Evolutionary conservation across 2,888 invertebrate species (phyloP).

Genomic region (Drosophila meridionalis): DNA sequence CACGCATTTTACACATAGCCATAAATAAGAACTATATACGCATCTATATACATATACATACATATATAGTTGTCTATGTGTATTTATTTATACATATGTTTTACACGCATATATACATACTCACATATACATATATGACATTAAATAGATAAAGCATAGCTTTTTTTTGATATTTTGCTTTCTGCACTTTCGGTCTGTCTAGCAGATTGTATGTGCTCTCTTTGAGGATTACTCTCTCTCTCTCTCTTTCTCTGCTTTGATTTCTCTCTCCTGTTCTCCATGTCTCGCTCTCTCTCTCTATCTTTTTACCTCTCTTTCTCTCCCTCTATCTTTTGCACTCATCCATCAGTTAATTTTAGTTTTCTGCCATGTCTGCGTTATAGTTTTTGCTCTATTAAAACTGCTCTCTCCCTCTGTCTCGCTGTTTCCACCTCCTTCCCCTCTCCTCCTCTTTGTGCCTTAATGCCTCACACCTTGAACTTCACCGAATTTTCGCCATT

Average conservation of each 20-base stretch:
- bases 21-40: background rate
- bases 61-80: background rate
- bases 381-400: slow-evolving; percentile 33
- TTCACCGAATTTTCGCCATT: slow-evolving; percentile 82
- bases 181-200: slow-evolving; percentile 27
- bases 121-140: background rate
- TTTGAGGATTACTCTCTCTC: background rate
- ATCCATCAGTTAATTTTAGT: slow-evolving; percentile 49
- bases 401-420: slow-evolving; percentile 5
- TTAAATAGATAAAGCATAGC: slow-evolving; percentile 20
- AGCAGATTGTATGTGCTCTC: slow-evolving; percentile 33
- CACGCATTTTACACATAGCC: slow-evolving; percentile 42
- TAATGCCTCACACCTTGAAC: slow-evolving; percentile 82
- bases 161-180: slow-evolving; percentile 26
- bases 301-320: background rate
- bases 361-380: slow-evolving; percentile 17
- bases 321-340: background rate
- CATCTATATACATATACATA: background rate
- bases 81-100: slow-evolving; percentile 2
- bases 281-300: background rate
- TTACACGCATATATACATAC: too few relatives aligned
- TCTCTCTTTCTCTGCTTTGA: background rate
- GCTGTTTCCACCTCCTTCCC: slow-evolving; percentile 3
- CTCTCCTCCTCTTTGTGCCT: slow-evolving; percentile 43
- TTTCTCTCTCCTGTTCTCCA: background rate